Evolutionary conservation across 2,113 vertebrate genomes (phyloP).

Genomic region (Cryptomyrus ogoouensis): DNA sequence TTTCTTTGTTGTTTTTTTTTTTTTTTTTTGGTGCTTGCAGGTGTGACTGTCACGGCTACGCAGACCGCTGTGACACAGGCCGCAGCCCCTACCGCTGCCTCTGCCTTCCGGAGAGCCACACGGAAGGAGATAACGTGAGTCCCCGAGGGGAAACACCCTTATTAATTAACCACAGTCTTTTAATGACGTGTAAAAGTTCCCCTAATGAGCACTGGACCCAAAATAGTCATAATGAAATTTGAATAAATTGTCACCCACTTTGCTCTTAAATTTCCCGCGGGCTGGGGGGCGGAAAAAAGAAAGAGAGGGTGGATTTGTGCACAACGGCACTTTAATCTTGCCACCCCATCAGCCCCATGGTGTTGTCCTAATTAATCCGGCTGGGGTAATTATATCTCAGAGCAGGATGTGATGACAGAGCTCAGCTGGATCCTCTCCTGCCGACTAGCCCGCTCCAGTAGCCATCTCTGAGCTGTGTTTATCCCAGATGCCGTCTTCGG

Average conservation of each 20-base stretch:
- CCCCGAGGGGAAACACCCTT: slow-evolving; percentile 24
- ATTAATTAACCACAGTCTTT: slow-evolving; percentile 40
- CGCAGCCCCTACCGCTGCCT: slow-evolving; percentile 68
- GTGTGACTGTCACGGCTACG: slow-evolving; percentile 83
- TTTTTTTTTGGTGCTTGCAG: slow-evolving; percentile 50
- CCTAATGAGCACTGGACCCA: slow-evolving; percentile 38
- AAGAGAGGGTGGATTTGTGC: slow-evolving; percentile 39
- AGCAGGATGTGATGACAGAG: slow-evolving; percentile 37
- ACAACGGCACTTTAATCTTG: slow-evolving; percentile 35
- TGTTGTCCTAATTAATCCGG: slow-evolving; percentile 39
- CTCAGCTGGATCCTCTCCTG: neutral
- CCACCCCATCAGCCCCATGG: slow-evolving; percentile 40
- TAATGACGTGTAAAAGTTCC: slow-evolving; percentile 33
- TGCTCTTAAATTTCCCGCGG: slow-evolving; percentile 19
- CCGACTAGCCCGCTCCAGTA: neutral
- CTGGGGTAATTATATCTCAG: slow-evolving; percentile 44
- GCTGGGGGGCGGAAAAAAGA: slow-evolving; percentile 23
- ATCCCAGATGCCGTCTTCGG: neutral
- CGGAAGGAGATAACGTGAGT: slow-evolving; percentile 80
- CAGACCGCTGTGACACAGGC: slow-evolving; percentile 66
- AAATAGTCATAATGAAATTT: slow-evolving; percentile 35
- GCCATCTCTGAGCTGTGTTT: neutral
- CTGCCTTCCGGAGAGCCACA: slow-evolving; percentile 73
- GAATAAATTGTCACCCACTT: slow-evolving; percentile 21
- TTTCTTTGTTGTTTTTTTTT: neutral